These are phyloP conservation scores for Gadopsis marmoratus DNA, from an alignment of 2,797 vertebrate species.

Conservation along the genomic window DNA sequence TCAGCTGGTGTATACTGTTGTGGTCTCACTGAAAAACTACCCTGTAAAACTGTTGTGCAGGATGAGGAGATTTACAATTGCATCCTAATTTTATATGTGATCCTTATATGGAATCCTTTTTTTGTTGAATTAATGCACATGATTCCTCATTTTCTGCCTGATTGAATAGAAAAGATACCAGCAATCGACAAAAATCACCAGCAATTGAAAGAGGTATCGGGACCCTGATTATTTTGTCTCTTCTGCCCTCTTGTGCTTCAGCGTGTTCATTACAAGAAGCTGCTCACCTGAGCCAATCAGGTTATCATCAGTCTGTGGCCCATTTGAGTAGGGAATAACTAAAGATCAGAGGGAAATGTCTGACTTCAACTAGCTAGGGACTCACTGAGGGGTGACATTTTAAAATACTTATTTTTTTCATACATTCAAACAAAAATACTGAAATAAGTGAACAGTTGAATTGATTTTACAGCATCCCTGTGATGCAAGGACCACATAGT, in stretches of 20 bases:
- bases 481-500: background rate
- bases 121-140: background rate
- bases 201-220: too few species aligned
- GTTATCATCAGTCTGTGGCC: too few species aligned
- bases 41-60: too few species aligned
- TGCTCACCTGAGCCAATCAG: background rate
- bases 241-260: slow-evolving; percentile 68
- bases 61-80: background rate
- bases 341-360: background rate
- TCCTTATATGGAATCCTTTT: background rate
- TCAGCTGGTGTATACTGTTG: too few species aligned
- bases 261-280: slow-evolving; percentile 48
- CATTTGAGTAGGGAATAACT: background rate
- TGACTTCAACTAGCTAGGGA: background rate
- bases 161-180: background rate
- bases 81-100: background rate
- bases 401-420: background rate
- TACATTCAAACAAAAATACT: background rate
- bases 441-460: background rate
- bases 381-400: background rate
- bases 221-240: slow-evolving; percentile 38
- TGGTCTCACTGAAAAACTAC: too few species aligned
- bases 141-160: background rate
- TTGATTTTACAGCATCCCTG: background rate
- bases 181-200: background rate